Evolutionary conservation across 2,113 vertebrate genomes (phyloP).

Genomic region (Bostrychus sinensis): DNA sequence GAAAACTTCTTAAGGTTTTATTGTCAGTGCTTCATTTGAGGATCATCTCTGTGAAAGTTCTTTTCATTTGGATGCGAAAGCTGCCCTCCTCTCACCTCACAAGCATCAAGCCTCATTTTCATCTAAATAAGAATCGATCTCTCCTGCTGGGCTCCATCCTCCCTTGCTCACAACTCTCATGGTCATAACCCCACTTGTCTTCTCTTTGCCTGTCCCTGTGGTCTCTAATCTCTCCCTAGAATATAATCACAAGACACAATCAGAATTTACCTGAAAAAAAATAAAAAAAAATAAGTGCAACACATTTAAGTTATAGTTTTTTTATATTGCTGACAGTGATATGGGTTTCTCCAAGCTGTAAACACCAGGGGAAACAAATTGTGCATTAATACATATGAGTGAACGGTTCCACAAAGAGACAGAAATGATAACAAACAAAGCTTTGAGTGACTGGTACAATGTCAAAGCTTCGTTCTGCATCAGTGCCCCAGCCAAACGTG

Average conservation of each 20-base stretch:
- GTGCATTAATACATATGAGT: slow-evolving; percentile 51
- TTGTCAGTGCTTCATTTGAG: slow-evolving; percentile 56
- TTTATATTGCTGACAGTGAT: neutral
- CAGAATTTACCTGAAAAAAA: slow-evolving; percentile 3
- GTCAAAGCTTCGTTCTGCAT: slow-evolving; percentile 80
- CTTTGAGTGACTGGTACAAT: slow-evolving; percentile 80
- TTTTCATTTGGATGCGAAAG: slow-evolving; percentile 76
- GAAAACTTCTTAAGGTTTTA: slow-evolving; percentile 51
- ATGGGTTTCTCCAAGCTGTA: slow-evolving; percentile 8
- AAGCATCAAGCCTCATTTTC: slow-evolving; percentile 84
- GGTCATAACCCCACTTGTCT: slow-evolving; percentile 75
- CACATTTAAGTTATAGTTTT: slow-evolving; percentile 11
- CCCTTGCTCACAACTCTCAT: slow-evolving; percentile 71
- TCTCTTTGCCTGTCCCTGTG: slow-evolving; percentile 58
- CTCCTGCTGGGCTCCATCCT: slow-evolving; percentile 77
- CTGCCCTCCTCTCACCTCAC: slow-evolving; percentile 78
- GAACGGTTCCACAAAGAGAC: slow-evolving; percentile 53
- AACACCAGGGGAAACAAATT: slow-evolving; percentile 27
- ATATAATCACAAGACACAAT: slow-evolving; percentile 42
- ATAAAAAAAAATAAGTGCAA: slow-evolving; percentile 24
- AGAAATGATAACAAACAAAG: slow-evolving; percentile 60
- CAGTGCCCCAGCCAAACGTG: slow-evolving; percentile 73
- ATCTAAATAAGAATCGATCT: slow-evolving; percentile 88
- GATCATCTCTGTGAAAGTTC: slow-evolving; percentile 69
- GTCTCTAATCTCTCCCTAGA: slow-evolving; percentile 48